These are phyloP conservation scores for Elanoides forficatus DNA, from an alignment of 2,113 vertebrate genomes.

Conservation along the genomic window DNA sequence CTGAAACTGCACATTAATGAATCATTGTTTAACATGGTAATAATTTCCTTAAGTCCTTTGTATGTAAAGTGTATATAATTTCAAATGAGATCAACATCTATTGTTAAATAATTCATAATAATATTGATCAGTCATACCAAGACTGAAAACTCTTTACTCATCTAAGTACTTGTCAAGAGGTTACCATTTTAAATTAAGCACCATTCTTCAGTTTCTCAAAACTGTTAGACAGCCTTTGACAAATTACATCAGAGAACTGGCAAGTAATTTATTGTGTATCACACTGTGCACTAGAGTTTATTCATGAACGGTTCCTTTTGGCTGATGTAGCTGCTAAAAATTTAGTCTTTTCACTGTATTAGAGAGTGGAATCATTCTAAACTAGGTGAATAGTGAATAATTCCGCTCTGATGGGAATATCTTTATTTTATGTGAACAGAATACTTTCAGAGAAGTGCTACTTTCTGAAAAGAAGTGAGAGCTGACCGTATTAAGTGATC, in stretches of 20 bases:
- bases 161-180: background rate
- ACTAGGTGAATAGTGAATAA: background rate
- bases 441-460: background rate
- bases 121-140: background rate
- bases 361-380: background rate
- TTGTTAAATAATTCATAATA: background rate
- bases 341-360: background rate
- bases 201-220: background rate
- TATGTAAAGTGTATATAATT: background rate
- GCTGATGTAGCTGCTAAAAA: background rate
- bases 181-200: background rate
- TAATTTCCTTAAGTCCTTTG: background rate
- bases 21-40: background rate
- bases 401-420: background rate
- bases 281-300: background rate
- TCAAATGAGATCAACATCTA: background rate
- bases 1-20: background rate
- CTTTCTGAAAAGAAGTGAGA: background rate
- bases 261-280: background rate
- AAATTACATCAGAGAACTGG: background rate
- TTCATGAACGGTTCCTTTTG: background rate
- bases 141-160: background rate
- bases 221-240: background rate
- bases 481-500: background rate
- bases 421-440: background rate